Evolutionary conservation across 2,113 vertebrate species (phyloP), one percentile per base, ranked within the genome.

Genomic region (Callorhinus ursinus): DNA sequence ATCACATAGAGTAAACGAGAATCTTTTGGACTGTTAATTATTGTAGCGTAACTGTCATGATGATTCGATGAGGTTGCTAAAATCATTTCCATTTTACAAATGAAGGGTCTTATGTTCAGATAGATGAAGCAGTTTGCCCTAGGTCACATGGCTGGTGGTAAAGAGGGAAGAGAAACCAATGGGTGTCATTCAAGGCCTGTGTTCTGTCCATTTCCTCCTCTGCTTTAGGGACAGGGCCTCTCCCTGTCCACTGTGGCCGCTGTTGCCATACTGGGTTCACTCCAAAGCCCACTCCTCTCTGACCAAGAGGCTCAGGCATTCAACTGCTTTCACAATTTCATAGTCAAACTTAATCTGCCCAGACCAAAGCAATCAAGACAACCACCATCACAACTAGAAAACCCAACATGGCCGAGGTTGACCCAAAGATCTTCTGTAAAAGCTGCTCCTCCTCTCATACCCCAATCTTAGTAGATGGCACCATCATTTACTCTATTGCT

Each of bases 21-120:
- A 7, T 84, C 53, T 86, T 91, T 92, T n/a, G 49, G 91, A 76
- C 24, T 74, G 39, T 22, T n/a, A 24, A 42, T 77, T 46, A 97
- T 63, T 65, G 39, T 7, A 49, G n/a, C 39, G 28, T 53, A 86
- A 63, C 89, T 97, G 33, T 88, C 31, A 55, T 1, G 12, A 61
- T 67, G 59, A 72, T 80, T 94, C n/a, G 14, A 81, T 42, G 51
- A 76, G 49, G 42, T 77, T n/a, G n/a, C 4, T 65, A 67, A 67
- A 95, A 22, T 87, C 31, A 77, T 91, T 81, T 91, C 57, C 36
- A 76, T 63, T 69, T 97, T 79, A 90, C 24, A 88, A 46, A 80
- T 88, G 69, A 82, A 65, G 39, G 86, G 15, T 77, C 65, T 91
- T 82, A 67, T 67, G 88, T 33, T 89, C 42, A 85, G 39, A 18